Evolutionary conservation across 2,113 vertebrate genomes (phyloP).

Genomic region (Boulengerochromis microlepis): DNA sequence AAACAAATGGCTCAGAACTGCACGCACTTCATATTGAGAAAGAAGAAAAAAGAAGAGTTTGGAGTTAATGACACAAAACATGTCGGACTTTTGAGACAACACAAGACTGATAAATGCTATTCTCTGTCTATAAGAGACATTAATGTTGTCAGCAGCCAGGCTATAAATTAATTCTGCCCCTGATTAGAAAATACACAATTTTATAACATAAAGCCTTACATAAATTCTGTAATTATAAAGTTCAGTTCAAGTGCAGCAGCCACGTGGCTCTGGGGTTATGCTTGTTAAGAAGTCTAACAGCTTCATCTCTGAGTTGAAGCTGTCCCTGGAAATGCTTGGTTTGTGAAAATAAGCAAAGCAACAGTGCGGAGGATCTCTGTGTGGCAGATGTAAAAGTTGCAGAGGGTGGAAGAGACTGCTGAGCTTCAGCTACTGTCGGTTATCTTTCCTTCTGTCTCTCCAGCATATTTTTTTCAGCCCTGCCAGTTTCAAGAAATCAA

Average conservation of each 20-base stretch:
- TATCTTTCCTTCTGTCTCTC: background rate
- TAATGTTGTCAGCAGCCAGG: background rate
- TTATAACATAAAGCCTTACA: background rate
- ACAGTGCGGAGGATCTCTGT: background rate
- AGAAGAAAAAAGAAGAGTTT: background rate
- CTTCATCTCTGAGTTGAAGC: background rate
- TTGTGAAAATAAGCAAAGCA: background rate
- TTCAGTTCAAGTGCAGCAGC: background rate
- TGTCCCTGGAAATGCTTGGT: background rate
- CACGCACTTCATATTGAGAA: background rate
- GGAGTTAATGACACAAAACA: background rate
- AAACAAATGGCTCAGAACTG: background rate
- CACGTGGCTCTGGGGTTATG: background rate
- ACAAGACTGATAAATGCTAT: background rate
- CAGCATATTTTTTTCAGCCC: background rate
- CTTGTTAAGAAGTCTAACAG: background rate
- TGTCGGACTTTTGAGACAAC: background rate
- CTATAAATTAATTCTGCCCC: background rate
- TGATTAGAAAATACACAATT: background rate
- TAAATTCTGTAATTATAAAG: background rate
- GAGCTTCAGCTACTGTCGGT: background rate
- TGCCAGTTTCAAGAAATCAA: slow-evolving; percentile 9
- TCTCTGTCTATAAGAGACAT: background rate
- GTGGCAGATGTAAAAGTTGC: background rate
- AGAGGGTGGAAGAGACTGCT: background rate